These are phyloP conservation scores for Drosophila aff. DNA, from an alignment of 1,140 invertebrate genomes.

Conservation along the genomic window DNA sequence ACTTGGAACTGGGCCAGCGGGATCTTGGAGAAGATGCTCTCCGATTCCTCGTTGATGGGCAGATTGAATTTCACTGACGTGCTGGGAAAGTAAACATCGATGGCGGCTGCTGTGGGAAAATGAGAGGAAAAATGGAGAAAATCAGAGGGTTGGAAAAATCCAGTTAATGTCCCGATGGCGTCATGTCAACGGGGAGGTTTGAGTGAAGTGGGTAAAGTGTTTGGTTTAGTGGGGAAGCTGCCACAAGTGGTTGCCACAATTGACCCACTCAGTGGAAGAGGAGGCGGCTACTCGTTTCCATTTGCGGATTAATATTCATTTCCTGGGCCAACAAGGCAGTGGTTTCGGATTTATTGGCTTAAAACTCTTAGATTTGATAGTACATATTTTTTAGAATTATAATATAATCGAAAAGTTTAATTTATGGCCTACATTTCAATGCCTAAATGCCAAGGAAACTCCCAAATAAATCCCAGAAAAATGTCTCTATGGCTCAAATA, in stretches of 20 bases:
- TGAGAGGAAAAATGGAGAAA: slow-evolving; percentile 6
- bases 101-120: slow-evolving; percentile 47
- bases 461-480: too few relatives aligned
- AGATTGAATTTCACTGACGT: slow-evolving; percentile 75
- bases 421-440: neutral
- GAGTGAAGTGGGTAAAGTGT: slow-evolving; percentile 2
- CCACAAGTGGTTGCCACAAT: slow-evolving; percentile 48
- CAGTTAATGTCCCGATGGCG: slow-evolving; percentile 35
- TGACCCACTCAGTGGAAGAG: slow-evolving; percentile 35
- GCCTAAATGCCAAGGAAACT: too few relatives aligned
- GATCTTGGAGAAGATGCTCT: slow-evolving; percentile 83
- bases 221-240: slow-evolving; percentile 16
- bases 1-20: slow-evolving; percentile 82
- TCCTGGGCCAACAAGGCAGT: neutral
- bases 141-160: slow-evolving; percentile 15
- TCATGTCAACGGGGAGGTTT: slow-evolving; percentile 13
- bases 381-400: neutral
- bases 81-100: slow-evolving; percentile 81
- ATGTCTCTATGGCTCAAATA: too few relatives aligned
- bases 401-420: neutral
- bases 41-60: slow-evolving; percentile 79
- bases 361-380: neutral
- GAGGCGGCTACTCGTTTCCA: slow-evolving; percentile 10
- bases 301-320: slow-evolving; percentile 28
- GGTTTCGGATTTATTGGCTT: neutral